phyloP scores from a whole-genome alignment of 2,113 vertebrate species.

The Rhineura floridana region DNA sequence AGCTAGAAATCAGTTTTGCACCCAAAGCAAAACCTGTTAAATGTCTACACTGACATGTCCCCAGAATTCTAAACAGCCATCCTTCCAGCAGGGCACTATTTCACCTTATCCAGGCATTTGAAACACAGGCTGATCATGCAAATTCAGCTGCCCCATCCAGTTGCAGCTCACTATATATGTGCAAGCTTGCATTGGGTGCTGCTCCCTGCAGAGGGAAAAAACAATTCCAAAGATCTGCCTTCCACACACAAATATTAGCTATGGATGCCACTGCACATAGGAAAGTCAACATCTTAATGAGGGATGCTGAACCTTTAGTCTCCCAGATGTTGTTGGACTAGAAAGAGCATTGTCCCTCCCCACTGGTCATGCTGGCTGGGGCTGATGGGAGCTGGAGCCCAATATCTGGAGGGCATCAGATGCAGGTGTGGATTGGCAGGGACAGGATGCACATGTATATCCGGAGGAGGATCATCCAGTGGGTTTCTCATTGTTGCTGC shows the following conservation, averaged over 20 bases:
- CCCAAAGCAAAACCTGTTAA: neutral
- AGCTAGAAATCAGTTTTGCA: neutral
- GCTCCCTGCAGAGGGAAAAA: neutral
- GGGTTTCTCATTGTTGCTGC: no score
- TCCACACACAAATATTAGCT: neutral
- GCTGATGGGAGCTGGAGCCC: neutral
- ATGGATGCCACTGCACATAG: neutral
- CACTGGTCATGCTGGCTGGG: neutral
- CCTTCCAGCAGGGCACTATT: neutral
- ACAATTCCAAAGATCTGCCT: neutral
- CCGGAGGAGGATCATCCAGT: neutral
- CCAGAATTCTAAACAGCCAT: neutral
- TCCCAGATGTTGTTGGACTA: neutral
- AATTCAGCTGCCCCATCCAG: neutral
- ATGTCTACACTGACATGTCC: neutral
- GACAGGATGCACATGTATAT: neutral
- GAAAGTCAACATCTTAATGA: neutral
- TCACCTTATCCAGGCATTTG: neutral
- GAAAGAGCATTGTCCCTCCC: no score
- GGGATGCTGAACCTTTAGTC: neutral
- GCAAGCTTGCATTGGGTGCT: neutral
- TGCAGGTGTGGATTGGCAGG: neutral
- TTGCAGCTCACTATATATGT: neutral
- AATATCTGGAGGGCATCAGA: neutral
- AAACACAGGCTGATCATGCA: no score